Evolutionary conservation across 2,113 vertebrate species (phyloP), one percentile per base, ranked within the genome.

Genomic region (Tamias sibiricus): DNA sequence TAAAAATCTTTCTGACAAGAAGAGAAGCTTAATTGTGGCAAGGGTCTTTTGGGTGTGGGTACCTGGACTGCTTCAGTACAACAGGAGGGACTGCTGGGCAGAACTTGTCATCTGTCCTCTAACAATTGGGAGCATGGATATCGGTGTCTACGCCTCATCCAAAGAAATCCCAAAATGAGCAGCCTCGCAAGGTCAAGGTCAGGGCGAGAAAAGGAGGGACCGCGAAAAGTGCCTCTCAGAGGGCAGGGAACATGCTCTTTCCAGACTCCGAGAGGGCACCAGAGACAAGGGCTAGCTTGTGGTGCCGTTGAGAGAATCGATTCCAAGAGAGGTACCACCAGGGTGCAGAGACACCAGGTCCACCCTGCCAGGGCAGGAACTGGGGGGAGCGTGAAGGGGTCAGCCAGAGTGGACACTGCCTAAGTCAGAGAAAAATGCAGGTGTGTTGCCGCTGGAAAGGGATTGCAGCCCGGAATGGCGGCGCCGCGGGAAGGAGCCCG

Each of bases 321-420:
- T 37, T 82, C 68, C 76, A 76, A 26, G 28, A 40, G 14, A 28
- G 35, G 1, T 16, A 16, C 16, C 54, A 12, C 32, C 16, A 44
- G 52, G 5, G 17, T 12, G 7, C 32, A n/a, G 52, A 54, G 52
- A 6, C 3, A 64, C 28, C 8, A 26, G 16, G 17, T 17, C 37
- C 11, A 3, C 0, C 12, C 24, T 12, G 0, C 47, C 8, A 28
- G 62, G 44, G 30, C 16, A 26, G 44, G n/a, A 30, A 28, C 8
- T 74, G 30, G 17, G 6, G 30, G 42, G 54, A 32, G 9, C 24
- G 30, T 54, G 44, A 26, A 47, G 49, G 26, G 13, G 37, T 40
- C 9, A 64, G 52, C n/a, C 59, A 30, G 37, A 28, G 20, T 30
- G 30, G 62, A 12, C 7, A 12, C 8, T 0, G 0, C 40, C 59